A percentile compares a stretch with the other conserved stretches of the same genome.
phyloP scores from a whole-genome alignment of 2,113 vertebrate genomes.

The Erythrocercus mccallii region DNA sequence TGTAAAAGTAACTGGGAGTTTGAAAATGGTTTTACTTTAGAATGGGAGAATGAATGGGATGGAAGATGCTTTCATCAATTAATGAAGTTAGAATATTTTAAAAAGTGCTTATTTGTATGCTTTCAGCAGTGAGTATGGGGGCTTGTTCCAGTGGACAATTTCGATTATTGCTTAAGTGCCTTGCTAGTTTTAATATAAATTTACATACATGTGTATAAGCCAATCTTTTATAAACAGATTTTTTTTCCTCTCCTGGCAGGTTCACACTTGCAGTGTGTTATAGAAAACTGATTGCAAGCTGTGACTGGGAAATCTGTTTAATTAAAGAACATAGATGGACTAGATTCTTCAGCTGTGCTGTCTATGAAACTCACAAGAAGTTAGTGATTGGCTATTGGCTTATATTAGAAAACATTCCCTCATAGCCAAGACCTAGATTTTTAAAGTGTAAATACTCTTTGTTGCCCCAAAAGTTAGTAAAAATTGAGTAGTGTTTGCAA shows the following conservation, averaged over 20 bases:
- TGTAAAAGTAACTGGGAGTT: neutral
- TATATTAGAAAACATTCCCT: neutral
- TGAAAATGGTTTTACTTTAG: neutral
- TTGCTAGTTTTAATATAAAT: neutral
- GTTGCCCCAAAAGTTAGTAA: neutral
- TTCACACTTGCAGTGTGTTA: neutral
- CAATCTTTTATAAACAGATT: neutral
- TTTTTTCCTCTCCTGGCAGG: neutral
- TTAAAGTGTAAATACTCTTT: neutral
- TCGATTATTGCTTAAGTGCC: neutral
- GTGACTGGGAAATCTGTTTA: neutral
- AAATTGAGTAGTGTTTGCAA: neutral
- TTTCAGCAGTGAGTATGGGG: neutral
- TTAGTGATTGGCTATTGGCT: neutral
- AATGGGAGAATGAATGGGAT: neutral
- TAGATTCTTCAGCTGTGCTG: neutral
- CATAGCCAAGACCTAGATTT: neutral
- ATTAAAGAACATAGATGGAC: neutral
- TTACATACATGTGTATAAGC: neutral
- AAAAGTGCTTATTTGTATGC: neutral
- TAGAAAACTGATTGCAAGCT: neutral
- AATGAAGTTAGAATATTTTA: neutral
- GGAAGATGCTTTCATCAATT: neutral
- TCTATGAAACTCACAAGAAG: neutral
- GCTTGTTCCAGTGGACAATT: neutral